Conservation (phyloP, 2,888 invertebrate species). For the Timema cristinae region DNA sequence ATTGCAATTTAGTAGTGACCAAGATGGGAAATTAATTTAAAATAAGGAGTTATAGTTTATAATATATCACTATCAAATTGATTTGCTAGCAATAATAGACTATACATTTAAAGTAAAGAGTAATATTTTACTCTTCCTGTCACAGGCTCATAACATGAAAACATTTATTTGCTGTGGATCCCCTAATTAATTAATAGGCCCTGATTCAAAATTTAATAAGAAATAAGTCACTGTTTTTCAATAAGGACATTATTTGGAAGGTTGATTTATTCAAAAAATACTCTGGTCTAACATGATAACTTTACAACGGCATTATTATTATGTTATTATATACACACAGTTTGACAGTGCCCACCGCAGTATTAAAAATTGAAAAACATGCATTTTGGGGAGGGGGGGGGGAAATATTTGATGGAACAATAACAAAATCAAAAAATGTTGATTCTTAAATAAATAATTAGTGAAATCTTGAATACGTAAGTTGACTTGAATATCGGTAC, state of each 20-base stretch:
- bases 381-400: slow-evolving; percentile 4
- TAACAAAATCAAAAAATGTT: too few relatives aligned
- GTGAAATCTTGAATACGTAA: too few relatives aligned
- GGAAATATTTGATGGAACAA: too few relatives aligned
- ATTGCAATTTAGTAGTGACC: background rate
- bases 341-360: slow-evolving; percentile 32
- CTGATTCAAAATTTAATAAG: too few relatives aligned
- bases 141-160: too few relatives aligned
- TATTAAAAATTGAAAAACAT: slow-evolving; percentile 34
- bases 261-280: slow-evolving; percentile 27
- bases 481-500: too few relatives aligned
- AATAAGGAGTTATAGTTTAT: background rate
- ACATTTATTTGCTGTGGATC: too few relatives aligned
- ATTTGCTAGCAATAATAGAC: background rate
- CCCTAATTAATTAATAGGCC: too few relatives aligned
- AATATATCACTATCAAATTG: background rate
- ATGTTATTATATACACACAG: slow-evolving; percentile 18
- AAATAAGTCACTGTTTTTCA: too few relatives aligned
- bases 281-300: slow-evolving; percentile 28
- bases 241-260: slow-evolving; percentile 13
- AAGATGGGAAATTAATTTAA: background rate
- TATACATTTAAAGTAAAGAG: too few relatives aligned
- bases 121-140: too few relatives aligned
- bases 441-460: too few relatives aligned
- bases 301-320: slow-evolving; percentile 26